Conservation (phyloP, 2,113 vertebrate species). For the Tricholaema leucomelas region DNA sequence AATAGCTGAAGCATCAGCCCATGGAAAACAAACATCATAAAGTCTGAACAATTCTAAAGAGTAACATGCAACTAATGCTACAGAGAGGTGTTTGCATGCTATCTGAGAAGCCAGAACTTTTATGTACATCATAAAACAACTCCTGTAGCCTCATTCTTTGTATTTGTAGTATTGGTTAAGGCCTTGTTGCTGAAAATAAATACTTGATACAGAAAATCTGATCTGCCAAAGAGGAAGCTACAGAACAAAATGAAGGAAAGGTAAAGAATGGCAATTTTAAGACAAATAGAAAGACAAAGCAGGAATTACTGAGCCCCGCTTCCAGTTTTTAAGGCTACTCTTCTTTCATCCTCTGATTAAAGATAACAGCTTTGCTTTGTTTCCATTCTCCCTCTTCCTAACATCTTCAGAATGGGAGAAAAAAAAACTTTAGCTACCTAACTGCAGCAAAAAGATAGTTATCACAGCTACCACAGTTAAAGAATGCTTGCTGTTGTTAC, state of each 20-base stretch:
- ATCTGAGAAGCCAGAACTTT: neutral
- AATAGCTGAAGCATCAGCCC: neutral
- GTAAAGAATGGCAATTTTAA: neutral
- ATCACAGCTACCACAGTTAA: neutral
- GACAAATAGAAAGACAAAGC: neutral
- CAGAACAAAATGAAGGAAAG: neutral
- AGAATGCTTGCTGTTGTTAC: constrained; percentile 5
- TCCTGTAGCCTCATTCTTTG: neutral
- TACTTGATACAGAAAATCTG: neutral
- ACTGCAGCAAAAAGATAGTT: neutral
- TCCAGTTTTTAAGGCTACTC: neutral
- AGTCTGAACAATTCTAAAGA: neutral
- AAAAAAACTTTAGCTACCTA: neutral
- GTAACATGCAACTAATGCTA: neutral
- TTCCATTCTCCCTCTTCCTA: neutral
- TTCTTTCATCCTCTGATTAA: neutral
- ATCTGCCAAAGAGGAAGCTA: neutral
- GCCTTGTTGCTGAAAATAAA: neutral
- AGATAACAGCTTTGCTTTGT: neutral
- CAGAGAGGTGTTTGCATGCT: neutral
- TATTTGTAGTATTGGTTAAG: neutral
- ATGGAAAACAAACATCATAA: neutral
- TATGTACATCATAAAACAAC: neutral
- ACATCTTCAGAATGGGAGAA: neutral
- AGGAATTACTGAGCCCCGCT: neutral